These are phyloP conservation scores for Choreutis nemorana DNA, from an alignment of 2,888 invertebrate species.

Conservation along the genomic window DNA sequence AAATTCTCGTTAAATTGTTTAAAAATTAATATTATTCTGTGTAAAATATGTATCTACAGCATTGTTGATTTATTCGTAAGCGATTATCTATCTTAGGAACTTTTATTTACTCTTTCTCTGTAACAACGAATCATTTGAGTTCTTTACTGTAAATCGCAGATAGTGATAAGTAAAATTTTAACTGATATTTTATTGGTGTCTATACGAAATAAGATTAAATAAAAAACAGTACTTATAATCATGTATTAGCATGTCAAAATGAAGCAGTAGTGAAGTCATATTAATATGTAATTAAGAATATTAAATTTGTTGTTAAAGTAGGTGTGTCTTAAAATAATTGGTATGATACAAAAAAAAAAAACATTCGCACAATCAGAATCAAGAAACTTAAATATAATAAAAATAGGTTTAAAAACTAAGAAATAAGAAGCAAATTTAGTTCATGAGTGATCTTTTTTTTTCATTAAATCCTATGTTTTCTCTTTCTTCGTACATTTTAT, in stretches of 20 bases:
- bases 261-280: constrained; percentile 36
- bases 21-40: constrained; percentile 46
- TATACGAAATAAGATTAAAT: constrained; percentile 39
- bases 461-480: no score
- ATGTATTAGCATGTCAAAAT: constrained; percentile 31
- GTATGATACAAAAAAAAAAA: constrained; percentile 38
- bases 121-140: no score
- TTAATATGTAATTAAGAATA: constrained; percentile 20
- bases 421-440: constrained; percentile 23
- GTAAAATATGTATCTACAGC: constrained; percentile 52
- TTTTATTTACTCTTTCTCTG: constrained; percentile 15
- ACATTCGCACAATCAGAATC: constrained; percentile 60
- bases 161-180: constrained; percentile 30
- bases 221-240: constrained; percentile 25
- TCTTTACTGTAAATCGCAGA: no score
- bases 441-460: constrained; percentile 16
- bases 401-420: constrained; percentile 32
- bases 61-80: constrained; percentile 61
- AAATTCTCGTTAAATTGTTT: constrained; percentile 62
- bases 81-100: constrained; percentile 33
- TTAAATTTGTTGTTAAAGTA: constrained; percentile 46
- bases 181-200: constrained; percentile 50
- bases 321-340: constrained; percentile 42
- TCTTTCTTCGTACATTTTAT: no score
- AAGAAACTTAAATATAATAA: constrained; percentile 52